Conservation (phyloP, 2,113 vertebrate genomes). For the Dasypus novemcinctus region DNA sequence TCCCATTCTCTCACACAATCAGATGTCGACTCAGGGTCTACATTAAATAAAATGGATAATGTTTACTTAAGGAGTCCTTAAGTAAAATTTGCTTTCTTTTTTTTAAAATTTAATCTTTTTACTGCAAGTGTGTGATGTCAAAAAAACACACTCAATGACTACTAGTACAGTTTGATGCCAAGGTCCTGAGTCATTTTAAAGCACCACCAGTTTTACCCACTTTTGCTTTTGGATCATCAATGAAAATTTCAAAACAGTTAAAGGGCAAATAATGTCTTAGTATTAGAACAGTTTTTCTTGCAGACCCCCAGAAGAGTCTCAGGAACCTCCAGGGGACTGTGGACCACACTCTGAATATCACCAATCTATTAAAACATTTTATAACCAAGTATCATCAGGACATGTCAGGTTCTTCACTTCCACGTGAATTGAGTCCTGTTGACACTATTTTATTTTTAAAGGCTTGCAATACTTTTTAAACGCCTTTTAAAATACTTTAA, state of each 20-base stretch:
- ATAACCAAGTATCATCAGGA: background rate
- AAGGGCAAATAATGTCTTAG: background rate
- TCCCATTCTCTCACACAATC: background rate
- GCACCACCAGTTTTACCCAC: background rate
- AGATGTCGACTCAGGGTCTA: background rate
- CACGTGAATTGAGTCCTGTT: background rate
- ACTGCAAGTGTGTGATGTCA: no score
- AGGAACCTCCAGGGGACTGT: background rate
- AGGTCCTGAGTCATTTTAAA: fast-evolving
- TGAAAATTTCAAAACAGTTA: background rate
- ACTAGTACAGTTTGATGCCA: background rate
- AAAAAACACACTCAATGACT: background rate
- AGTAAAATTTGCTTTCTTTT: background rate
- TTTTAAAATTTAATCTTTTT: no score
- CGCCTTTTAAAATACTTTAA: no score
- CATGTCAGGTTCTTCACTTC: background rate
- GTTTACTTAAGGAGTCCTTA: background rate
- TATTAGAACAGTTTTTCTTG: background rate
- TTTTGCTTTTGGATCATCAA: background rate
- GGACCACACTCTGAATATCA: background rate
- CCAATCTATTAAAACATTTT: background rate
- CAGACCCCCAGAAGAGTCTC: background rate
- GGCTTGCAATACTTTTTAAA: background rate
- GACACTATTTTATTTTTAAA: background rate
- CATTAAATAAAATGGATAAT: background rate